Conservation (phyloP, 64 coral and sea anemone species). For the Actinia equina region DNA sequence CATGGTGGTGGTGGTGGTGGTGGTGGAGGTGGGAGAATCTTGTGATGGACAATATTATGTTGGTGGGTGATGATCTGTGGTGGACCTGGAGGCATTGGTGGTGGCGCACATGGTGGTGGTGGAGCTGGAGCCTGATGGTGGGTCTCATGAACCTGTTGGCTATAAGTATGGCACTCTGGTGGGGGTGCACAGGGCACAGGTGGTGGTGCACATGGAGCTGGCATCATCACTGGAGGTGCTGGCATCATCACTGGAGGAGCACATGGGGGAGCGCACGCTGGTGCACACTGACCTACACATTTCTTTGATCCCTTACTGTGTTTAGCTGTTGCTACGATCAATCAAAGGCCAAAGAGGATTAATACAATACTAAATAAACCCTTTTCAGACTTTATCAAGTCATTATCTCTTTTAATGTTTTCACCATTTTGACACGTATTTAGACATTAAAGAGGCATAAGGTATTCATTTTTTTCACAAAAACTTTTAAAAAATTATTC, state of each 20-base stretch:
- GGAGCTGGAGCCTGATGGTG: conserved; percentile 56
- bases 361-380: too few relatives aligned
- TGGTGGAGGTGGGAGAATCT: conserved; percentile 60
- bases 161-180: conserved; percentile 44
- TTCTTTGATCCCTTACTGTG: conserved; percentile 76
- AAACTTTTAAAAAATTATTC: too few relatives aligned
- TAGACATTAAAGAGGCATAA: too few relatives aligned
- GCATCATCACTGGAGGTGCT: conserved; percentile 43
- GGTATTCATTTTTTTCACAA: too few relatives aligned
- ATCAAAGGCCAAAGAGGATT: neutral
- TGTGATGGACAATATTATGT: conserved; percentile 59
- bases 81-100: conserved; percentile 44
- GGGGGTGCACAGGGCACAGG: conserved; percentile 49
- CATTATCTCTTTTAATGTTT: too few relatives aligned
- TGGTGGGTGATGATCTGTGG: conserved; percentile 53
- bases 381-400: too few relatives aligned
- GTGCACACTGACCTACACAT: conserved; percentile 37
- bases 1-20: conserved; percentile 71
- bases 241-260: conserved; percentile 20
- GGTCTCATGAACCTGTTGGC: conserved; percentile 32
- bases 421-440: too few relatives aligned
- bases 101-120: conserved; percentile 48
- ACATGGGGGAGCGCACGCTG: conserved; percentile 48
- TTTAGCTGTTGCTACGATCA: conserved; percentile 34
- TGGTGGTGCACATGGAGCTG: conserved; percentile 50